phyloP scores from a whole-genome alignment of 1,140 invertebrate genomes.

The Pseudachorutes palmiensis region DNA sequence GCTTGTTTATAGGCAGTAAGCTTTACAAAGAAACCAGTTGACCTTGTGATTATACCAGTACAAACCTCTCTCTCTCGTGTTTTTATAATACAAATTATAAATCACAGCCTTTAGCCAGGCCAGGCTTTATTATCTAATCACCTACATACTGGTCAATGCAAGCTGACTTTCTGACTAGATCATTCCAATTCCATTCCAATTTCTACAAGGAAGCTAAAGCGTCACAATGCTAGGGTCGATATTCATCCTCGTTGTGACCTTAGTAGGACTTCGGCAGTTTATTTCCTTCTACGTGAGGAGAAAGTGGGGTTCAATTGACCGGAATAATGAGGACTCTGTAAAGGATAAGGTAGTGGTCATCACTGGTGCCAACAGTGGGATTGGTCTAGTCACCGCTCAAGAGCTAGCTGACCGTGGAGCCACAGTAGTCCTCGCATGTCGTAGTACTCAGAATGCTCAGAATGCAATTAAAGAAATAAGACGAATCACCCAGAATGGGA shows the following conservation, averaged over 20 bases:
- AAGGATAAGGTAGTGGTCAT: slow-evolving; percentile 49
- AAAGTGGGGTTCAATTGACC: slow-evolving; percentile 3
- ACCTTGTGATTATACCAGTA: too few relatives aligned
- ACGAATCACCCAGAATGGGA: neutral
- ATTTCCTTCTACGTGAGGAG: neutral
- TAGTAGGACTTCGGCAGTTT: neutral
- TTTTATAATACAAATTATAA: too few relatives aligned
- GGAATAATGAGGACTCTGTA: slow-evolving; percentile 18
- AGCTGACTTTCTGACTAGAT: too few relatives aligned
- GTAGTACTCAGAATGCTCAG: neutral
- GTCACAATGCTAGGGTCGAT: neutral
- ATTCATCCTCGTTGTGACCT: neutral
- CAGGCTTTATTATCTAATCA: too few relatives aligned
- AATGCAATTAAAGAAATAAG: neutral
- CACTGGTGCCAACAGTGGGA: slow-evolving; percentile 52
- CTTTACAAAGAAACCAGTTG: too few relatives aligned
- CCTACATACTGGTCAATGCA: too few relatives aligned
- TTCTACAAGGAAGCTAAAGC: neutral
- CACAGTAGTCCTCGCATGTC: slow-evolving; percentile 6
- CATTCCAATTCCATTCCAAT: too few relatives aligned
- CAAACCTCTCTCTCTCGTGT: too few relatives aligned
- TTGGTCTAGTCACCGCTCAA: slow-evolving; percentile 49
- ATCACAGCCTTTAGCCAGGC: too few relatives aligned
- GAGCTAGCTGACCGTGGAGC: slow-evolving; percentile 46
- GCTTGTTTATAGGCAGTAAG: too few relatives aligned